phyloP scores from a whole-genome alignment of 2,797 vertebrate genomes.

The Erithacus rubecula region DNA sequence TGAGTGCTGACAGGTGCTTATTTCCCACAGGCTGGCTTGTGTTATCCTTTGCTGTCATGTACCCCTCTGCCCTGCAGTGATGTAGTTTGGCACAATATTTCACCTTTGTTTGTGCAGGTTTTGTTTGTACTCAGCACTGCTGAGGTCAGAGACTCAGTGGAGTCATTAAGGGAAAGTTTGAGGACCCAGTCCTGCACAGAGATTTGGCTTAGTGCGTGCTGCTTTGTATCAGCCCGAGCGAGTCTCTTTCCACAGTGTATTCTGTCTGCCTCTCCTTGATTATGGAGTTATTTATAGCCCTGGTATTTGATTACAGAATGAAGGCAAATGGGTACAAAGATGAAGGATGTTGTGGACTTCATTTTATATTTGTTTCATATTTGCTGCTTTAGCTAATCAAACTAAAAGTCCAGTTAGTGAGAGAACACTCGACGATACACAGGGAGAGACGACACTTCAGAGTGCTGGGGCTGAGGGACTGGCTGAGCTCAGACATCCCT shows the following conservation, averaged over 20 bases:
- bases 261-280: background rate
- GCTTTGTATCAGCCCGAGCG: too few species aligned
- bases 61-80: background rate
- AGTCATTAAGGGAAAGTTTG: background rate
- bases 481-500: background rate
- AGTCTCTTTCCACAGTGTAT: background rate
- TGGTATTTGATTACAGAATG: background rate
- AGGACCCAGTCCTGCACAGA: background rate
- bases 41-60: conserved; percentile 25
- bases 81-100: background rate
- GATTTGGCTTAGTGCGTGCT: background rate
- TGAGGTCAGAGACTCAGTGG: background rate
- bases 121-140: background rate
- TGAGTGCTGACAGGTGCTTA: conserved; percentile 28
- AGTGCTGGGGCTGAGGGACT: background rate
- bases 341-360: background rate
- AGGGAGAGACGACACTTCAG: background rate
- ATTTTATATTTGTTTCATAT: background rate
- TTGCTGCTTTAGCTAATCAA: background rate
- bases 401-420: background rate
- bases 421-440: background rate
- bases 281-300: background rate
- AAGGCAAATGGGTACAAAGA: background rate
- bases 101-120: background rate
- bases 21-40: conserved; percentile 26